These are phyloP conservation scores for Austrofundulus limnaeus DNA, from an alignment of 2,113 vertebrate genomes.

Conservation along the genomic window DNA sequence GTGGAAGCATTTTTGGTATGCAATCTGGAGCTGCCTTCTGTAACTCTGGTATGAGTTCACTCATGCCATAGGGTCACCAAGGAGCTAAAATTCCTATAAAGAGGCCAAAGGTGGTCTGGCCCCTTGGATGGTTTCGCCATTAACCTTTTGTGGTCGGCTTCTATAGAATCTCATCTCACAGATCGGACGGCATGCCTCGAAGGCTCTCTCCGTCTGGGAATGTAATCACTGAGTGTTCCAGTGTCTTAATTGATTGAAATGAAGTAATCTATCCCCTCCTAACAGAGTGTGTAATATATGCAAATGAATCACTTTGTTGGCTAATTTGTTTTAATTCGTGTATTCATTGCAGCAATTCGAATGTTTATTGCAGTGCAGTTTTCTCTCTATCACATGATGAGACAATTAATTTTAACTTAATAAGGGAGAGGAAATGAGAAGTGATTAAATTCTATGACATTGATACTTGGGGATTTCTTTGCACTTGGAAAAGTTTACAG, in stretches of 20 bases:
- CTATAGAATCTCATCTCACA: constrained; percentile 53
- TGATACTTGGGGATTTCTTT: constrained; percentile 55
- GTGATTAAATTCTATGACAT: constrained; percentile 66
- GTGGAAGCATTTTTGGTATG: neutral
- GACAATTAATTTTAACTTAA: constrained; percentile 69
- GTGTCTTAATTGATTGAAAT: constrained; percentile 82
- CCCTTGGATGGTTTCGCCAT: constrained; percentile 66
- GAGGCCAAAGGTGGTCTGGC: constrained; percentile 66
- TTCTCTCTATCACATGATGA: constrained; percentile 60
- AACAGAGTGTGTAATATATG: constrained; percentile 85
- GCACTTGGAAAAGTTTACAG: constrained; percentile 55
- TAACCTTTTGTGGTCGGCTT: constrained; percentile 61
- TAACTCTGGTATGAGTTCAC: constrained; percentile 37
- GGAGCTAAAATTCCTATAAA: constrained; percentile 55
- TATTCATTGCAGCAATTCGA: constrained; percentile 70
- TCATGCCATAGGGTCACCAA: constrained; percentile 46
- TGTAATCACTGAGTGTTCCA: constrained; percentile 79
- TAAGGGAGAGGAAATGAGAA: constrained; percentile 63
- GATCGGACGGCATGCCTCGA: constrained; percentile 51
- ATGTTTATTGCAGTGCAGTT: constrained; percentile 63
- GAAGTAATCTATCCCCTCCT: constrained; percentile 75
- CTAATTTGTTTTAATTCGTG: constrained; percentile 82
- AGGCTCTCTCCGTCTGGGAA: constrained; percentile 76
- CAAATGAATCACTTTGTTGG: constrained; percentile 83
- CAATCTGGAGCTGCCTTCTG: constrained; percentile 12